Evolutionary conservation across 2,113 vertebrate genomes (phyloP).

Genomic region (Centropus unirufus): DNA sequence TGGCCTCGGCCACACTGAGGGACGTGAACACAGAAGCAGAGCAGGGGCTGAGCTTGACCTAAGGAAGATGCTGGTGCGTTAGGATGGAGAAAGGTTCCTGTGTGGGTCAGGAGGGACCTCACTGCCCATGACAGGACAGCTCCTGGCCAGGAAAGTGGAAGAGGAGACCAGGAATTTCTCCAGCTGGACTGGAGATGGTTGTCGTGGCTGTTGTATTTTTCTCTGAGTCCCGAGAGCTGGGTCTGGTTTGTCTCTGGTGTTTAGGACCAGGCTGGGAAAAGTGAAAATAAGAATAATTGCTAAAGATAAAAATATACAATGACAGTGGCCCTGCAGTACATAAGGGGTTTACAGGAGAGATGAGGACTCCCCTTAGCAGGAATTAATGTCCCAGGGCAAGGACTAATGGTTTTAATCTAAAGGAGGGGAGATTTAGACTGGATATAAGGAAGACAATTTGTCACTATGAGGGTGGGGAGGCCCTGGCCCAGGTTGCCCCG

Average conservation of each 20-base stretch:
- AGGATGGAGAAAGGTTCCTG: not conserved
- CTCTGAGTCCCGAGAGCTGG: not conserved
- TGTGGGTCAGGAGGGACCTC: not conserved
- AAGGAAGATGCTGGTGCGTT: not conserved
- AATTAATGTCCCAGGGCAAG: too few species aligned
- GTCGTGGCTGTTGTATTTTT: accelerated
- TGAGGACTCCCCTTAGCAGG: too few species aligned
- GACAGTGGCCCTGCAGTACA: too few species aligned
- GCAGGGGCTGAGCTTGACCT: too few species aligned
- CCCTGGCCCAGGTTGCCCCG: too few species aligned
- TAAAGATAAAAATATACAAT: not conserved
- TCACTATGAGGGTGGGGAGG: too few species aligned
- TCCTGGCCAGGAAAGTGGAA: not conserved
- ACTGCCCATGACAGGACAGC: not conserved
- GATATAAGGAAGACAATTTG: too few species aligned
- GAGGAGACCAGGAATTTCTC: not conserved
- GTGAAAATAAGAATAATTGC: not conserved
- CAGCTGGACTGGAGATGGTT: accelerated
- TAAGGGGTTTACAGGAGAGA: too few species aligned
- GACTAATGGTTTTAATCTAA: too few species aligned
- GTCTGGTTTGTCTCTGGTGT: not conserved
- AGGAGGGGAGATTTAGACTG: too few species aligned
- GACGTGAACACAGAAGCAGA: too few species aligned
- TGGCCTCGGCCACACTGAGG: too few species aligned
- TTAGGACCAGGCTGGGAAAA: not conserved